Conservation (phyloP, 2,113 vertebrate species). For the Stictonetta naevosa region DNA sequence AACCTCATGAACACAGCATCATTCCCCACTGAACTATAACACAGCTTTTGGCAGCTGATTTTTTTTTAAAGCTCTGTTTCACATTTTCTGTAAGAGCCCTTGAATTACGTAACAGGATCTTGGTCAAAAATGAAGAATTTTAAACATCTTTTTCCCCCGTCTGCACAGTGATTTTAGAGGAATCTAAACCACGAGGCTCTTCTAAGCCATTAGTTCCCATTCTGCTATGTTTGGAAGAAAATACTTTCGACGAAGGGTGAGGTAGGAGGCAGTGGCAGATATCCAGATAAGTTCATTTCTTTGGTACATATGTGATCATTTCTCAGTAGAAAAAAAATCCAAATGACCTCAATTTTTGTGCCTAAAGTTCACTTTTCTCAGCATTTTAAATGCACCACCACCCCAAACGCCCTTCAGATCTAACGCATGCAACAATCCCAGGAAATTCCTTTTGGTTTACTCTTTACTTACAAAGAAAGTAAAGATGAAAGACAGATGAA, state of each 20-base stretch:
- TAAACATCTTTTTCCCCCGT: neutral
- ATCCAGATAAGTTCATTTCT: constrained; percentile 47
- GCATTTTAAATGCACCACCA: constrained; percentile 14
- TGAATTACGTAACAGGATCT: constrained; percentile 18
- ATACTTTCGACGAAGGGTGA: constrained; percentile 29
- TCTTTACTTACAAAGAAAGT: constrained; percentile 42
- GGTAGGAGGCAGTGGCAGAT: constrained; percentile 25
- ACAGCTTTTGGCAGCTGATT: neutral
- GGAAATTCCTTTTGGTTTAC: constrained; percentile 68
- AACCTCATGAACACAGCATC: neutral
- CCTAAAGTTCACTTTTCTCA: constrained; percentile 33
- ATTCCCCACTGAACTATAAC: neutral
- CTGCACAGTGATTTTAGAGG: neutral
- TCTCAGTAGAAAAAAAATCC: constrained; percentile 44
- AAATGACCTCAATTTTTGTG: constrained; percentile 33
- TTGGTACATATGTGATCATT: constrained; percentile 9
- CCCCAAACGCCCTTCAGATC: constrained; percentile 41
- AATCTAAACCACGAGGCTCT: constrained; percentile 25
- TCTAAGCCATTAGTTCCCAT: neutral
- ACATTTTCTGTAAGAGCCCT: neutral
- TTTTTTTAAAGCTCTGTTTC: neutral
- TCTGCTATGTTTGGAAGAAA: constrained; percentile 53
- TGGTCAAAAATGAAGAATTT: constrained; percentile 2
- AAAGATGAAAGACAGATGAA: constrained; percentile 10
- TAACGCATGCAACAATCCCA: constrained; percentile 55